These are phyloP conservation scores for Drosophila erecta DNA, from an alignment of 1,140 invertebrate species.

Conservation along the genomic window DNA sequence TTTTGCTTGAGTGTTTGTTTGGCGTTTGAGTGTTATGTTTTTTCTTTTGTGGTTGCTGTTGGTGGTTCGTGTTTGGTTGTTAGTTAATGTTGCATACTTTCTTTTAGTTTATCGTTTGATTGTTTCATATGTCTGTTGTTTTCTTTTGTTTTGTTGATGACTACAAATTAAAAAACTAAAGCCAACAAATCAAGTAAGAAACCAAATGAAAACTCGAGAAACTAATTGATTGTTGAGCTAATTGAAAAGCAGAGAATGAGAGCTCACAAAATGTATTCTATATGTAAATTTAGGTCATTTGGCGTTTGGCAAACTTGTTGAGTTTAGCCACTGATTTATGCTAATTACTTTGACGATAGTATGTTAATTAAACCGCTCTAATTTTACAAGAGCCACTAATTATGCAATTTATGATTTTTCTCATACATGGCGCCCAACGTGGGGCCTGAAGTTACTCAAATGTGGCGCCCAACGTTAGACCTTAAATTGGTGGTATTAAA, in stretches of 20 bases:
- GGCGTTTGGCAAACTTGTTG: constrained; percentile 63
- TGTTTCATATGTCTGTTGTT: constrained; percentile 69
- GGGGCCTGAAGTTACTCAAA: neutral
- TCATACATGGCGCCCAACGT: constrained; percentile 7
- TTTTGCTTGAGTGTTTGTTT: constrained; percentile 52
- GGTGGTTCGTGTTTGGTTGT: constrained; percentile 78
- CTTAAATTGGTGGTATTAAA: constrained; percentile 1
- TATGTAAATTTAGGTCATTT: constrained; percentile 32
- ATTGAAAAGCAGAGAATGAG: constrained; percentile 33
- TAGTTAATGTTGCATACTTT: constrained; percentile 82
- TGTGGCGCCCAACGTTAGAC: constrained; percentile 1
- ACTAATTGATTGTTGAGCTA: constrained; percentile 50
- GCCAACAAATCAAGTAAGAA: constrained; percentile 30
- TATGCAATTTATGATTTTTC: constrained; percentile 34
- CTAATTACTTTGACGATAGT: constrained; percentile 50
- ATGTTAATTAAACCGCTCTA: constrained; percentile 56
- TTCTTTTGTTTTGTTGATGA: constrained; percentile 52
- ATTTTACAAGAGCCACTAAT: constrained; percentile 51
- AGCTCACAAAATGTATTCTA: constrained; percentile 53
- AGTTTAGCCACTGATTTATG: constrained; percentile 65
- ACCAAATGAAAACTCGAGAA: constrained; percentile 38
- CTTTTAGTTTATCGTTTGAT: constrained; percentile 76
- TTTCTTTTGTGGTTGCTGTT: constrained; percentile 39
- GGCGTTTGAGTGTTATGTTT: constrained; percentile 55
- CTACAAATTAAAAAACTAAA: constrained; percentile 69